Conservation (phyloP, 2,113 vertebrate species). For the Pangasianodon gigas region DNA sequence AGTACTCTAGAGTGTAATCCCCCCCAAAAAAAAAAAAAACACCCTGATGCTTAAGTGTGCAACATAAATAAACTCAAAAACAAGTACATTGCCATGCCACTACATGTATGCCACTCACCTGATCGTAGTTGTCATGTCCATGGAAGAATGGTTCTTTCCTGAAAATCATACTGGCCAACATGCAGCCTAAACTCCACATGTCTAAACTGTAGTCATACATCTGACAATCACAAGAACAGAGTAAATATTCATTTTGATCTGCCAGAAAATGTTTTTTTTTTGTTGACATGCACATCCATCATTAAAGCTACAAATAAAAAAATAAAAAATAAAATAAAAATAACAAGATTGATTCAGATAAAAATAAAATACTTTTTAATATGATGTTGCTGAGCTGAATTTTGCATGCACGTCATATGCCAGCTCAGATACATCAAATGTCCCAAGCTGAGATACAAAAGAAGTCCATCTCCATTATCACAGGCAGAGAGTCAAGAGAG, state of each 20-base stretch:
- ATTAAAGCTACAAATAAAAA: background rate
- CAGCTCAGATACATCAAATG: background rate
- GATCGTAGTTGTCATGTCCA: conserved; percentile 71
- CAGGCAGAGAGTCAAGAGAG: too few species aligned
- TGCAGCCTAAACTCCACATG: conserved; percentile 72
- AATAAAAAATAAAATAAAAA: background rate
- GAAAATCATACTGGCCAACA: conserved; percentile 72
- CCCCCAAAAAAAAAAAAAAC: too few species aligned
- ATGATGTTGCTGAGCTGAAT: background rate
- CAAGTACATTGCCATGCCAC: background rate
- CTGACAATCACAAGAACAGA: conserved; percentile 46
- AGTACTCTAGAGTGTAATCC: background rate
- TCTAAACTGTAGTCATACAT: conserved; percentile 74
- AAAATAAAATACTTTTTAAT: background rate
- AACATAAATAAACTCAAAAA: background rate
- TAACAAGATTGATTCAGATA: background rate
- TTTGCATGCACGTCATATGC: background rate
- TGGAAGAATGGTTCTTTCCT: conserved; percentile 72
- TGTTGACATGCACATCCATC: background rate
- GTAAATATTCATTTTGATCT: background rate
- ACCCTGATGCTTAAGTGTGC: background rate
- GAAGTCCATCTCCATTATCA: background rate
- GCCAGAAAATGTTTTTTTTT: background rate
- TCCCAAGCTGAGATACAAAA: background rate
- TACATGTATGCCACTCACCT: conserved; percentile 46